Base-by-base conservation (phyloP, 2,888 invertebrate species). In the Leptinotarsa juncta region DNA sequence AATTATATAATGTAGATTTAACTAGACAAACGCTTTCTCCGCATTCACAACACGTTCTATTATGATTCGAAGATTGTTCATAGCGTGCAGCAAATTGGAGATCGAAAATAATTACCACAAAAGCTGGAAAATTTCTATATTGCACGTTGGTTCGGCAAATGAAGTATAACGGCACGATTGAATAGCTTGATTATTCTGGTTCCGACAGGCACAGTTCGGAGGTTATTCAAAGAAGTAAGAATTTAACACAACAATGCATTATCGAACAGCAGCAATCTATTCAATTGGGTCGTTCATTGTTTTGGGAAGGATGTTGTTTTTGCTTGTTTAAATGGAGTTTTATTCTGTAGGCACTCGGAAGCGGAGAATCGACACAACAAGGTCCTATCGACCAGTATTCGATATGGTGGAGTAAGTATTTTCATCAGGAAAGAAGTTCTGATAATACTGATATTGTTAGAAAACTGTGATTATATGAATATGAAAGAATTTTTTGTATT, bases 161-260 rank as follows among this genome's bases (percentile, higher is more conserved):
- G 82, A 82, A 81, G 82, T 81, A 81, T 83, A 83, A 81, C 79
- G 80, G 81, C 81, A 82, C 78, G 79, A 83, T 83, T 82, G 82
- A 82, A 81, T 70, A 26, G 57, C 62, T 67, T 68, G 74, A 67
- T 76, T 77, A 77, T 79, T 80, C 79, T 74, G 78, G 76, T 73
- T 79, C 79, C 79, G 80, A 79, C 79, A 79, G 79, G 80, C 75
- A 80, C 81, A 76, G 67, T 66, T 65, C 65, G 32, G 55, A 71
- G 68, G 51, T 70, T 49, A 70, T 70, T 70, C 62, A 42, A 62
- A 62, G 62, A 42, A 62, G 62, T 62, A 62, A 62, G 62, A 62
- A 62, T 62, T 62, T 42, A 62, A 42, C 62, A 62, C 62, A 62
- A 62, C 62, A 62, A 62, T 62, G 42, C 62, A 32, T 62, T 62